Evolutionary conservation across 1,140 invertebrate species (phyloP), one percentile per base, ranked within the genome.

Genomic region (Homarus americanus): DNA sequence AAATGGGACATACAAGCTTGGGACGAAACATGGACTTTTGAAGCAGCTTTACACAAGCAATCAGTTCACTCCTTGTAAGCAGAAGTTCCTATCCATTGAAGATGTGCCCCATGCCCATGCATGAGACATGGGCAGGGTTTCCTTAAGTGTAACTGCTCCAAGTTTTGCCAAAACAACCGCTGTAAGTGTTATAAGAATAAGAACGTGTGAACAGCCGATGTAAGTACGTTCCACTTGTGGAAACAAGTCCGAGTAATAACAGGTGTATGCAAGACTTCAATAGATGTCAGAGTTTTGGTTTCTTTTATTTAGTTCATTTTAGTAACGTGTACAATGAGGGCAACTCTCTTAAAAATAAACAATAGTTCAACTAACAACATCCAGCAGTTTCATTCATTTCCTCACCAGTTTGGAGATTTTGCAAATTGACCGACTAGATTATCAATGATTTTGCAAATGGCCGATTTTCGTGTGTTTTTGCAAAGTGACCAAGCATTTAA

Each of bases 61-160:
- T 41, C 82, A 83, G 58, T 83, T 83, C 82, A 83, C 82, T 38
- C 58, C 20, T 73, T 86, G 83, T 86, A n/a, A 73, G 41, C 24
- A 73, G 83, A 28, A 86, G 58, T 86, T 86, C 66, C 44, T 34
- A 17, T 83, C 82, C 28, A 83, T 83, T 83, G 34, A 83, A 20
- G 82, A 83, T 83, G 83, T 86, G 20, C 83, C 83, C 40, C 10
- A 73, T 58, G 66, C 72, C 38, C 12, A n/a, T 15, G 63, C 32
- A 83, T 40, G 49, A n/a, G 49, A n/a, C 49, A 40, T 63, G 32
- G 41, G 28, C 83, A 82, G 32, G 32, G 38, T 58, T 82, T 82
- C 34, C 28, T 82, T 10, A 36, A 63, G 34, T 82, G 44, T 36
- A 82, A 4, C 40, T 82, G 80, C n/a, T n/a, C n/a, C n/a, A n/a